These are phyloP conservation scores for Sebastes itinus DNA, from an alignment of 2,797 vertebrate genomes.

Conservation along the genomic window DNA sequence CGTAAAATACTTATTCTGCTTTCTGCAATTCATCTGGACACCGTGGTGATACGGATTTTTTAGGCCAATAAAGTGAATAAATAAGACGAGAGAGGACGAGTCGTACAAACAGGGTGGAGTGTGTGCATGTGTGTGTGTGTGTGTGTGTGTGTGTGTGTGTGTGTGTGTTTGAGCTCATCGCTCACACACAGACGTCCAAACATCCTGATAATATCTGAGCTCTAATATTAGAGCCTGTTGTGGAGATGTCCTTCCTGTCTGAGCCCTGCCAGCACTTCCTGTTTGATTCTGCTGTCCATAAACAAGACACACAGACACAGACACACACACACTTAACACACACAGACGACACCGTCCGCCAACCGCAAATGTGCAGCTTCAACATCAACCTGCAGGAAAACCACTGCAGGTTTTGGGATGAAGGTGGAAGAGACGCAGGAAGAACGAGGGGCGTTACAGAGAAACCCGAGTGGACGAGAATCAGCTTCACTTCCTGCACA, in stretches of 20 bases:
- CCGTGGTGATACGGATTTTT: background rate
- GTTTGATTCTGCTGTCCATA: constrained; percentile 44
- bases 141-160: constrained; percentile 1
- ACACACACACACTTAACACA: background rate
- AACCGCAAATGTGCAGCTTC: background rate
- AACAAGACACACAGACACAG: constrained; percentile 20
- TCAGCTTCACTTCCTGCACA: constrained; percentile 36
- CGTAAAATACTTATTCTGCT: background rate
- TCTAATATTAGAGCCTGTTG: constrained; percentile 67
- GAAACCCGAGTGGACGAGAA: background rate
- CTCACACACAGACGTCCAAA: constrained; percentile 47
- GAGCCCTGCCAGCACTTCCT: constrained; percentile 58
- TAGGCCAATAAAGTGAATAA: background rate
- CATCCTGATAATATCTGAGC: constrained; percentile 50
- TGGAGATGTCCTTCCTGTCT: constrained; percentile 61
- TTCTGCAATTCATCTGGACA: background rate
- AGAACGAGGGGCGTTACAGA: background rate
- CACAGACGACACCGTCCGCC: background rate
- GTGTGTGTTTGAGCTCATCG: constrained; percentile 20
- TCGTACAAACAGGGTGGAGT: background rate
- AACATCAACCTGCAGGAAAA: background rate
- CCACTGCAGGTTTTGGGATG: background rate
- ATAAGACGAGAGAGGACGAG: background rate
- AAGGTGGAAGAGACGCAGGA: background rate
- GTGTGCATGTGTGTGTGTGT: background rate